Evolutionary conservation across 1,140 invertebrate genomes (phyloP), one percentile per base, ranked within the genome.

Genomic region (Luehdorfia chinensis): DNA sequence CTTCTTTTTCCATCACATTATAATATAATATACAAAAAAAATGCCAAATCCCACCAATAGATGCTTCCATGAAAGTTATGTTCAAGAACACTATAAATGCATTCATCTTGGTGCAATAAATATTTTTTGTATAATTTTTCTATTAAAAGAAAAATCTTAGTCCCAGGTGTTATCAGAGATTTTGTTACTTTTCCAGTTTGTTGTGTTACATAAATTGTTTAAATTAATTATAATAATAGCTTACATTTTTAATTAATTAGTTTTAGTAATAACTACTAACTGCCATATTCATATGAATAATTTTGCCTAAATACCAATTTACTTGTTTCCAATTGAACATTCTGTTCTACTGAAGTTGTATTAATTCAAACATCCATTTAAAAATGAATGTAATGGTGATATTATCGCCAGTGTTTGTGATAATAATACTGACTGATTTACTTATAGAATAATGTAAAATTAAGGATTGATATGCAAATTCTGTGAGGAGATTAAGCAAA

Each of bases 251-350:
- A 21, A 21, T 8, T 21, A 21, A 37, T 37, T 30, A 43, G 21
- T 4, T 31, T 30, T 43, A 43, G 25, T 16, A 28, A 28, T 43
- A 43, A 30, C 9, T 30, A 16, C 14, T 28, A 43, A 43, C 39
- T 43, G 39, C 39, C 39, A 43, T 43, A 43, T 43, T 18, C n/a
- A 43, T 43, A 43, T 30, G 25, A 43, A 28, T 28, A n/a, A 30
- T n/a, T 28, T 43, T 43, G 25, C 39, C 39, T 11, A 4, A 21
- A 41, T 27, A 13, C 18, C 9, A 41, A 41, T 14, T 37, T 12
- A 19, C 9, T 23, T 6, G 9, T 30, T 43, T 43, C 14, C 11
- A 31, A 9, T 12, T n/a, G n/a, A n/a, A 14, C 4, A 14, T 25
- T 13, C 14, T 39, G 12, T 15, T 39, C 21, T 13, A 21, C n/a